Conservation (phyloP, 2,797 vertebrate species). For the Myripristis murdjan region DNA sequence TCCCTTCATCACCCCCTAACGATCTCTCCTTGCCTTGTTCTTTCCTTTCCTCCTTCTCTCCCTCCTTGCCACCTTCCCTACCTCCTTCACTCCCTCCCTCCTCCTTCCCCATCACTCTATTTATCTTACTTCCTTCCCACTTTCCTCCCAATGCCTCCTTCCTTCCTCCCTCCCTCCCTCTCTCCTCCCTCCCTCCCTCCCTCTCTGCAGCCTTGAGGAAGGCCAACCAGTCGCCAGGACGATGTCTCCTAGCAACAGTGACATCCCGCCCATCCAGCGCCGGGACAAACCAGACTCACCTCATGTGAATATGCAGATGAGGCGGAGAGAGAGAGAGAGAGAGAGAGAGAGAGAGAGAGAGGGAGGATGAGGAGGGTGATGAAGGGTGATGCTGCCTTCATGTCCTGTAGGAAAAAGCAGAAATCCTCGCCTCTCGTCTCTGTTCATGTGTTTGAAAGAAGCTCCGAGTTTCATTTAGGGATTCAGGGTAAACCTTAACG, state of each 20-base stretch:
- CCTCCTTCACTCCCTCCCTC: background rate
- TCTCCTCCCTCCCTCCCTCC: conserved; percentile 20
- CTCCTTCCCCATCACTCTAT: background rate
- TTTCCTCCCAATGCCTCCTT: background rate
- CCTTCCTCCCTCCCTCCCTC: background rate
- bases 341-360: background rate
- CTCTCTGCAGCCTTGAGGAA: conserved; percentile 34
- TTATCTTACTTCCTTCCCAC: background rate
- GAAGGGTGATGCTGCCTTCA: background rate
- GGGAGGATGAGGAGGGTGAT: background rate
- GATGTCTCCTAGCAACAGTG: conserved; percentile 77
- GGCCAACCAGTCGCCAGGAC: conserved; percentile 34
- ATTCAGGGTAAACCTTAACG: too few species aligned
- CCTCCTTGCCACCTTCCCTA: background rate
- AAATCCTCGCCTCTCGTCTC: too few species aligned
- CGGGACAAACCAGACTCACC: conserved; percentile 32
- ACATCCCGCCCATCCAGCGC: conserved; percentile 49
- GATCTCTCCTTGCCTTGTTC: too few species aligned
- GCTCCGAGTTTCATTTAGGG: too few species aligned
- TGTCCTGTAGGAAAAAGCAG: too few species aligned
- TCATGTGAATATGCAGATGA: conserved; percentile 42
- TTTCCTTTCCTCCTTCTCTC: background rate
- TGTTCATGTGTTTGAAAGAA: too few species aligned
- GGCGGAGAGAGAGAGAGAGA: conserved; percentile 21
- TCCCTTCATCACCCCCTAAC: too few species aligned